Percentiles rank a stretch among this genome's conserved stretches.
These are phyloP conservation scores for Anastrepha ludens DNA, from an alignment of 1,140 invertebrate species.

Conservation along the genomic window DNA sequence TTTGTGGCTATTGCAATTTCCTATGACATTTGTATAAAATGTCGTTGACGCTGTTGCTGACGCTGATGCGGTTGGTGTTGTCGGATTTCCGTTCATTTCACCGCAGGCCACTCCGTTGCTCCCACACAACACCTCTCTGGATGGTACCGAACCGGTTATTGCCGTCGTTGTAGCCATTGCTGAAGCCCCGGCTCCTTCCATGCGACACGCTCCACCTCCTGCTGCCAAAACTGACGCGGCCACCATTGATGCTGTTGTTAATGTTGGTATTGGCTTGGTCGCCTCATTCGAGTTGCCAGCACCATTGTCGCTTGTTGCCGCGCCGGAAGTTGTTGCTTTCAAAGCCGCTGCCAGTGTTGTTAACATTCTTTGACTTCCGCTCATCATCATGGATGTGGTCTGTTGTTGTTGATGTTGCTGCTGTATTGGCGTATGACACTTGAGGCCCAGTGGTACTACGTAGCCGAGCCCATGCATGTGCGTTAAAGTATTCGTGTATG, in stretches of 20 bases:
- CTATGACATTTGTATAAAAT: constrained; percentile 57
- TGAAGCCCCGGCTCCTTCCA: not conserved
- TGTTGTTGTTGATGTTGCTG: constrained; percentile 50
- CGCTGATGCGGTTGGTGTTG: constrained; percentile 58
- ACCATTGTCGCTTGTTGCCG: constrained; percentile 58
- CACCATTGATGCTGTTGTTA: constrained; percentile 19
- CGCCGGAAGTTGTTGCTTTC: constrained; percentile 53
- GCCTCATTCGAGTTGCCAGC: constrained; percentile 1
- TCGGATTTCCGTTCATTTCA: constrained; percentile 57
- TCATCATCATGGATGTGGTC: constrained; percentile 62
- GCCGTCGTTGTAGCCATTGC: not conserved
- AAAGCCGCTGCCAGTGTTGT: constrained; percentile 68
- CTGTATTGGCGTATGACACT: constrained; percentile 65
- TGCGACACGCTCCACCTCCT: not conserved
- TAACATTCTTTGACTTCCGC: constrained; percentile 74
- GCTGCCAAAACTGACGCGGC: not conserved
- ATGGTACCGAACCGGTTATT: not conserved
- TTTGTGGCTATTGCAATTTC: constrained; percentile 67
- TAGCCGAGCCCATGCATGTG: not conserved
- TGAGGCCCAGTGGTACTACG: constrained; percentile 73
- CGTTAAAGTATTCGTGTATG: not conserved
- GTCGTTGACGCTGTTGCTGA: constrained; percentile 56
- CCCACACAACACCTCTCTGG: constrained; percentile 30
- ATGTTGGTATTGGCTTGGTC: constrained; percentile 2
- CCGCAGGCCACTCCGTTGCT: constrained; percentile 5